phyloP scores from a whole-genome alignment of 2,113 vertebrate genomes.

The Lasiurus cinereus region DNA sequence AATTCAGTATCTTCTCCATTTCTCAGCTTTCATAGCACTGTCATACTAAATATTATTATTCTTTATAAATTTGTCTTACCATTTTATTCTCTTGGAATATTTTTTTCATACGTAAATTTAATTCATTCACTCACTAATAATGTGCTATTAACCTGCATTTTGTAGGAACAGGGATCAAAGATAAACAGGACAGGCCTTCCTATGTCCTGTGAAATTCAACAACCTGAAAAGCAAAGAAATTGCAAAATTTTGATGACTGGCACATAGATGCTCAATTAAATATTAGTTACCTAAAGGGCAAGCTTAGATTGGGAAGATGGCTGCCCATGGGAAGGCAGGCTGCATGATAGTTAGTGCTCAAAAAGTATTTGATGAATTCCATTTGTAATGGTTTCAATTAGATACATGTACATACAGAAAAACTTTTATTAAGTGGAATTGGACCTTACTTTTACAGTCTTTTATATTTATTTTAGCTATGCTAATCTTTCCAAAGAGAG shows the following conservation, averaged over 20 bases:
- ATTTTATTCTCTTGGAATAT: too few species aligned
- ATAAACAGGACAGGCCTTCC: not conserved
- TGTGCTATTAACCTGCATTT: conserved; percentile 33
- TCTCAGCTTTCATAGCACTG: not conserved
- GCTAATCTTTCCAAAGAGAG: not conserved
- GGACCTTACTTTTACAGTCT: not conserved
- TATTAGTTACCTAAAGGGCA: not conserved
- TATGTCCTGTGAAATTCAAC: not conserved
- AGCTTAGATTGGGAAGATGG: too few species aligned
- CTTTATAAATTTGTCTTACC: not conserved
- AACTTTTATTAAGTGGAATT: conserved; percentile 37
- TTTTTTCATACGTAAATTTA: not conserved
- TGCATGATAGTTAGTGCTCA: not conserved
- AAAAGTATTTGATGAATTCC: conserved; percentile 36
- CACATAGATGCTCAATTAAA: conserved; percentile 1
- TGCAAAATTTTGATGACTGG: not conserved
- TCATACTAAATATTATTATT: not conserved
- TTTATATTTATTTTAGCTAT: conserved; percentile 26
- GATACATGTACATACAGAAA: not conserved
- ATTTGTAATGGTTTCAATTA: not conserved
- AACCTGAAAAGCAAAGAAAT: not conserved
- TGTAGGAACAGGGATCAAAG: not conserved
- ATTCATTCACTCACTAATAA: not conserved
- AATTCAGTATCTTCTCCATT: not conserved
- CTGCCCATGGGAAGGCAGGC: too few species aligned